Evolutionary conservation across 1,140 invertebrate genomes (phyloP), one percentile per base, ranked within the genome.

Genomic region (Thaumatotibia leucotreta): DNA sequence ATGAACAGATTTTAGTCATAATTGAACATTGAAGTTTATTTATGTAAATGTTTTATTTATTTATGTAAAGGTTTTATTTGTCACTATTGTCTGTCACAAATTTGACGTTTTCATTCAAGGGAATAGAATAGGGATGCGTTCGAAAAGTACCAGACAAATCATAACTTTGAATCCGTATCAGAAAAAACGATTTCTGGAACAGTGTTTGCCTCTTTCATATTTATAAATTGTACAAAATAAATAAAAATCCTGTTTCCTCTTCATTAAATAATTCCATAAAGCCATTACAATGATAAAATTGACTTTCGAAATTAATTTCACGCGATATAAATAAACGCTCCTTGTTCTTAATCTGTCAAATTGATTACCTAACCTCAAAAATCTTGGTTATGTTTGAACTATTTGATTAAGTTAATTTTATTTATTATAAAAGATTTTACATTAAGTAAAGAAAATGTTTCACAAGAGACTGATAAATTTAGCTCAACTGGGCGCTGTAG

Each of bases 401-500:
- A 24, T 11, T 24, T 54, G 4, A 22, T 32, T 10, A 39, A 39
- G 14, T 39, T 39, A 2, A 20, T 62, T 54, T 32, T 29, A 62
- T 62, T 32, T 11, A 20, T 33, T 33, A 8, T 20, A 9, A 61
- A 29, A 35, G 0, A 6, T 17, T 61, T 4, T 61, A 61, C 11
- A 14, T 61, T 20, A n/a, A 61, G 29, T 27, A 3, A 29, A 0
- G 11, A 32, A 62, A 68, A 88, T 88, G 85, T 74, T 80, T 77
- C 72, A 77, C n/a, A 89, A 88, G 54, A 72, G 79, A 64, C 50
- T 88, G 22, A 49, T 86, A 10, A 73, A 84, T 66, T 66, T 91
- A 49, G 79, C 76, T 24, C 86, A 91, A 76, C 64, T 89, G n/a
- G 73, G 82, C 64, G 72, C 75, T 32, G 79, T 91, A 22, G 86